A percentile compares a stretch with the other conserved stretches of the same genome.
phyloP scores from a whole-genome alignment of 2,113 vertebrate species.

The Ovis canadensis region DNA sequence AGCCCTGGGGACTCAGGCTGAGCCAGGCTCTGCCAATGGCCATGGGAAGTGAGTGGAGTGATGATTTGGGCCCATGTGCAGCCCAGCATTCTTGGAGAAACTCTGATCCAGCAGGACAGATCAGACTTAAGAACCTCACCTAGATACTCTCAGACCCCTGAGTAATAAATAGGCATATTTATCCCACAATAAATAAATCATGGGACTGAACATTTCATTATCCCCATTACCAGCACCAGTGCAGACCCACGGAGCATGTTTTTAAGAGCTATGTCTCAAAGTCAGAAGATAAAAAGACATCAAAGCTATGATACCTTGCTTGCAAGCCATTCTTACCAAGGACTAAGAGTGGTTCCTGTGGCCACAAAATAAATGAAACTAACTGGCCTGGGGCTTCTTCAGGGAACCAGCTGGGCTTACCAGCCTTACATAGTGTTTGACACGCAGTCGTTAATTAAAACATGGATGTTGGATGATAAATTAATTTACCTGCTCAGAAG shows the following conservation, averaged over 20 bases:
- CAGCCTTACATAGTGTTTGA: neutral
- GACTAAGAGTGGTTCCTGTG: neutral
- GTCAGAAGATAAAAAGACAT: neutral
- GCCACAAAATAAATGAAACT: neutral
- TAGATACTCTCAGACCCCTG: neutral
- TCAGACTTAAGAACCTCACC: neutral
- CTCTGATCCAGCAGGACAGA: neutral
- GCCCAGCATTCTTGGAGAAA: neutral
- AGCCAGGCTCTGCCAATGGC: neutral
- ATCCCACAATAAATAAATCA: neutral
- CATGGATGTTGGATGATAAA: neutral
- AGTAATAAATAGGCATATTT: neutral
- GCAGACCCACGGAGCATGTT: neutral
- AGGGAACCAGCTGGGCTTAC: neutral
- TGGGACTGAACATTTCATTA: neutral
- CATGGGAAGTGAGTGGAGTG: neutral
- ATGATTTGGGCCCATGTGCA: neutral
- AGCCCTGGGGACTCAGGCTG: neutral
- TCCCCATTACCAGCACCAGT: too few species aligned
- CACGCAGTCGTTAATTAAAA: slow-evolving; percentile 31
- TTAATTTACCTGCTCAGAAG: slow-evolving; percentile 40
- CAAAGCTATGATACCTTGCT: neutral
- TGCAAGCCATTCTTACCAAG: neutral
- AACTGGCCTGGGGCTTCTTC: neutral
- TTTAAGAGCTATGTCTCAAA: neutral